phyloP scores from a whole-genome alignment of 2,113 vertebrate genomes.

The Cynoglossus semilaevis region DNA sequence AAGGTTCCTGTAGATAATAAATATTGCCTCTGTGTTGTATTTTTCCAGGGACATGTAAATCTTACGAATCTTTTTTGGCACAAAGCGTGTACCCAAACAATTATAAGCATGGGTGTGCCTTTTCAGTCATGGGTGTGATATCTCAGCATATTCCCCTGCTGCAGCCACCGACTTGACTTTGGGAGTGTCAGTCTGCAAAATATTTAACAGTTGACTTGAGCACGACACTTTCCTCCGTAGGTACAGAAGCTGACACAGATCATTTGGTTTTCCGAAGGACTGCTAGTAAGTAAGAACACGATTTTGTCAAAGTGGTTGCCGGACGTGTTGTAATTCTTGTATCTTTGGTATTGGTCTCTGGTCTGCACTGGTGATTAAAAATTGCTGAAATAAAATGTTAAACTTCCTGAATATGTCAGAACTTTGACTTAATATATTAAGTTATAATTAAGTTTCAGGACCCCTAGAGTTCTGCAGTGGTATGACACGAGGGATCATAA shows the following conservation, averaged over 20 bases:
- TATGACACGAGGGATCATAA: no score
- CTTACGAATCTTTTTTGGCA: background rate
- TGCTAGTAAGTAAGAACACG: slow-evolving; percentile 23
- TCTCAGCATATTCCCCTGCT: slow-evolving; percentile 2
- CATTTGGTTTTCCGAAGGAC: slow-evolving; percentile 3
- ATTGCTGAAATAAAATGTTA: no score
- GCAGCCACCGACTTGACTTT: background rate
- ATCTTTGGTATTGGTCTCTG: no score
- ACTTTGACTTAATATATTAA: no score
- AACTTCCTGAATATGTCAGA: no score
- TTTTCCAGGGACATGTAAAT: background rate
- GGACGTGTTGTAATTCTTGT: background rate
- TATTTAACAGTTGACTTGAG: background rate
- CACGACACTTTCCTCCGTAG: background rate
- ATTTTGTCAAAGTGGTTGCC: background rate
- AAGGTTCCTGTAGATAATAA: no score
- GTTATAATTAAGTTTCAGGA: no score
- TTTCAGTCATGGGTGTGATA: slow-evolving; percentile 29
- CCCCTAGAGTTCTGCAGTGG: background rate
- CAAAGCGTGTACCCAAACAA: background rate
- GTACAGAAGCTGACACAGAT: background rate
- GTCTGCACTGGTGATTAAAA: no score
- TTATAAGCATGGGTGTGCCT: background rate
- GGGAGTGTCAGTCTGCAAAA: slow-evolving; percentile 19
- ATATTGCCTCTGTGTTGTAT: no score